Conservation (phyloP, 1,140 invertebrate genomes). For the Euschistus heros region DNA sequence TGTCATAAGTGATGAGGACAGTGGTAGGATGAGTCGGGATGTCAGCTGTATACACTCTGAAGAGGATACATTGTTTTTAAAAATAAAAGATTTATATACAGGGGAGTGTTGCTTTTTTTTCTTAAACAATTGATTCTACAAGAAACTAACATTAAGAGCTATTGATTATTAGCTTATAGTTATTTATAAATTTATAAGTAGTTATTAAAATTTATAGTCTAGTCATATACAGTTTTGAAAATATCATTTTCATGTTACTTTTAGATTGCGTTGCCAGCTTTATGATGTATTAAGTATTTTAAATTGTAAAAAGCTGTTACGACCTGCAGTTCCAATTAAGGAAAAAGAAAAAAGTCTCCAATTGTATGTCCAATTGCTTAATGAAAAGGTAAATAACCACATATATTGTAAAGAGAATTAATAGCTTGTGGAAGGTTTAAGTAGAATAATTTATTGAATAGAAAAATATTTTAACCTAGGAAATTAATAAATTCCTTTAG, state of each 20-base stretch:
- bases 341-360: constrained; percentile 5
- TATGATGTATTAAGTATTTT: background rate
- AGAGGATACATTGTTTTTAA: no score
- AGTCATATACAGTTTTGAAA: background rate
- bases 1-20: no score
- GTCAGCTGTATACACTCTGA: no score
- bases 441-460: background rate
- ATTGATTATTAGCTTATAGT: background rate
- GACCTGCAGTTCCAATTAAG: background rate
- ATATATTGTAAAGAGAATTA: background rate
- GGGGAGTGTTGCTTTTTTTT: no score
- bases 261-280: background rate
- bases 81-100: no score
- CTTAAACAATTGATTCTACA: background rate
- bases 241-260: background rate
- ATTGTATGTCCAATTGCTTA: background rate
- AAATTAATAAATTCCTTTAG: background rate
- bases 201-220: no score
- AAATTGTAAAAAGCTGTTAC: background rate
- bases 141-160: background rate
- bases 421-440: background rate
- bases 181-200: no score
- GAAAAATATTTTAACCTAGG: background rate
- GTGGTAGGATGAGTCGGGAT: no score
- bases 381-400: background rate